phyloP scores from a whole-genome alignment of 2,113 vertebrate genomes.

The Neopipo cinnamomea region DNA sequence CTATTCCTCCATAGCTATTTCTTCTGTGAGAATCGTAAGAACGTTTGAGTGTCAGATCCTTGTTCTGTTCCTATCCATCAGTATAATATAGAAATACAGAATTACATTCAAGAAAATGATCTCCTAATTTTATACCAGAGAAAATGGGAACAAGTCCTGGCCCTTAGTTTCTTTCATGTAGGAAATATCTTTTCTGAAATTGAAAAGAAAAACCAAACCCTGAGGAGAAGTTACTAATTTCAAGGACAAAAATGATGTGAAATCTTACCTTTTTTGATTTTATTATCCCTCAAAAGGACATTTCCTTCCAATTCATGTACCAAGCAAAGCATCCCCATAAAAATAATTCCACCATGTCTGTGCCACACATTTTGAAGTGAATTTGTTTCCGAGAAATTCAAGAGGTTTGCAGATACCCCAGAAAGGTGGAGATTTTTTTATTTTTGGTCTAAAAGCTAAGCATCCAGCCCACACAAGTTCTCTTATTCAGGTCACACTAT shows the following conservation, averaged over 20 bases:
- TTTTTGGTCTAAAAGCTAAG: background rate
- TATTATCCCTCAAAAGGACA: background rate
- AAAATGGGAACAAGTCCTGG: background rate
- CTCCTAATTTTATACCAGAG: background rate
- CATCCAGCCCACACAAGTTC: background rate
- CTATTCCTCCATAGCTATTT: background rate
- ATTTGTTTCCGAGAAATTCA: background rate
- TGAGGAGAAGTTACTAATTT: background rate
- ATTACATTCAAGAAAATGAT: background rate
- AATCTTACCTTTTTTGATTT: background rate
- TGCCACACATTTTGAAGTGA: background rate
- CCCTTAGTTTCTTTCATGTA: background rate
- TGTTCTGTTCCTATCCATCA: background rate
- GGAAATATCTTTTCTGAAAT: background rate
- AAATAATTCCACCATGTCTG: background rate
- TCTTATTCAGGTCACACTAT: background rate
- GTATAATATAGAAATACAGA: background rate
- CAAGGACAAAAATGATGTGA: background rate
- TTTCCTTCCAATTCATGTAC: background rate
- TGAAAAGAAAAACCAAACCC: background rate
- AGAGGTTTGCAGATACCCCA: background rate
- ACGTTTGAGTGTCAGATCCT: background rate
- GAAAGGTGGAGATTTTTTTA: background rate
- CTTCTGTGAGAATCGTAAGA: background rate
- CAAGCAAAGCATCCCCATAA: background rate